A percentile compares a stretch with the other conserved stretches of the same genome.
phyloP scores from a whole-genome alignment of 1,140 invertebrate genomes.

The Chionoecetes opilio region DNA sequence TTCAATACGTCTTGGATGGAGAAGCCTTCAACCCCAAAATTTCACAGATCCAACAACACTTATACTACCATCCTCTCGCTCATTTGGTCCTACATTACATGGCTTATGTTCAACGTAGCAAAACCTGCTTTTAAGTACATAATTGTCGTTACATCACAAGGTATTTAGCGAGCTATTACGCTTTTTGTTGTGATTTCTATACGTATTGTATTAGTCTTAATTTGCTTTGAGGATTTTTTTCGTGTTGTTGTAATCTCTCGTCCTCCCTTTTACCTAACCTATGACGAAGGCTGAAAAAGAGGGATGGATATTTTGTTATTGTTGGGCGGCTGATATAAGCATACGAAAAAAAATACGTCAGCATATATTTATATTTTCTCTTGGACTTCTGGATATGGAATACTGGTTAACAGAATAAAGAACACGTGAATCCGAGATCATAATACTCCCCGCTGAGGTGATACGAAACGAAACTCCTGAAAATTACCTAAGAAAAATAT shows the following conservation, averaged over 20 bases:
- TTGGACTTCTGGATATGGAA: background rate
- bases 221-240: slow-evolving; percentile 1
- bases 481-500: too few species aligned
- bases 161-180: background rate
- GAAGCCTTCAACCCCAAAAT: too few species aligned
- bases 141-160: background rate
- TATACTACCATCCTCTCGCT: background rate
- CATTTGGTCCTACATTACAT: background rate
- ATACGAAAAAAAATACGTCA: background rate
- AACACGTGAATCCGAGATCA: background rate
- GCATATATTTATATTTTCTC: background rate
- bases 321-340: too few species aligned
- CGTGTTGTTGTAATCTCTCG: background rate
- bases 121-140: background rate
- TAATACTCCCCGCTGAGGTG: background rate
- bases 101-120: background rate
- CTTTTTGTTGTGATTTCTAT: background rate
- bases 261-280: background rate
- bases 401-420: background rate
- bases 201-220: background rate
- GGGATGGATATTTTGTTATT: too few species aligned
- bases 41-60: background rate
- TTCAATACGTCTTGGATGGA: too few species aligned
- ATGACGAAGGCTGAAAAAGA: background rate
- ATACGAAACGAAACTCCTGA: too few species aligned